Base-by-base conservation (phyloP, 1,140 invertebrate genomes). In the Hirudo medicinalis region DNA sequence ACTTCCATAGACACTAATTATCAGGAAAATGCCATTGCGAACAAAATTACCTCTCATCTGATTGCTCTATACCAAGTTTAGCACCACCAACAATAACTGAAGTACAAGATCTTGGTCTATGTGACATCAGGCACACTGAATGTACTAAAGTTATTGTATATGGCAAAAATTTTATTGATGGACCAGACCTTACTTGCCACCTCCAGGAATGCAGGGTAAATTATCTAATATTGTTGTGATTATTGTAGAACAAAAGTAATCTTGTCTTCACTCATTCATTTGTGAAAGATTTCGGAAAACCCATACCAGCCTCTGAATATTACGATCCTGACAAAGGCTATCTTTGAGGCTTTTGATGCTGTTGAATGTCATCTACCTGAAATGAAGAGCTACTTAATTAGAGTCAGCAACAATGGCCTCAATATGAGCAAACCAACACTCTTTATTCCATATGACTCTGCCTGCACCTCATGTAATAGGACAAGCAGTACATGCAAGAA, bases 111-210 rank as follows among this genome's bases (percentile, higher is more conserved):
- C 71, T 75, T 69, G 72, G 75, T n/a, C 69, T 75, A 9, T 78
- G 77, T 72, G 75, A 78, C 72, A n/a, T 66, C 15, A 66, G 71
- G 13, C 53, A 57, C 8, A 69, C 73, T 43, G 67, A 43, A 4
- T 77, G 77, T 69, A 53, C 67, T 25, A 70, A 60, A 17, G 76
- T 78, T 5, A 63, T 67, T 27, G 75, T 78, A 15, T 76, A 75
- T 66, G 78, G 77, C 11, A 17, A 72, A 8, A 73, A 73, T 27
- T 79, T 79, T 73, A 69, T 76, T 11, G 54, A 75, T 54, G 71
- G 69, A 60, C 40, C 60, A 60, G 68, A 72, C 15, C 67, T 77
- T 6, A 72, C 54, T 9, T 76, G 77, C 66, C 74, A 76, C 49
- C 69, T 74, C 29, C 73, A 76, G 66, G 53, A 72, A 63, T 74